Evolutionary conservation across 2,888 invertebrate genomes (phyloP).

Genomic region (Sphaerophoria taeniata): DNA sequence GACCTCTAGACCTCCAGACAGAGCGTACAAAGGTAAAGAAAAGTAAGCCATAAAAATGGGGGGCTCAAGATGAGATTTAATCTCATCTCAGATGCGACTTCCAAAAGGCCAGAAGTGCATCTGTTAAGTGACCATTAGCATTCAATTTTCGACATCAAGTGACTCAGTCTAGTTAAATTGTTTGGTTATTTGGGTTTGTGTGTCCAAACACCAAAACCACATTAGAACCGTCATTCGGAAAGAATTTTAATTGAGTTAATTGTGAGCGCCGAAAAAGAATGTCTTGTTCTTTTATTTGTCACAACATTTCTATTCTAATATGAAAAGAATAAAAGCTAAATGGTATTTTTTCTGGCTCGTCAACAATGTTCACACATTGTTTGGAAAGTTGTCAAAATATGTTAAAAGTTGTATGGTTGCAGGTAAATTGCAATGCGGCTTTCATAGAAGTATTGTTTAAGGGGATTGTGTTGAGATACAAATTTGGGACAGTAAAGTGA

Average conservation of each 20-base stretch:
- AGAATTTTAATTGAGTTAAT: constrained; percentile 35
- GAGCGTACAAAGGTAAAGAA: background rate
- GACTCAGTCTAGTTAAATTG: constrained; percentile 56
- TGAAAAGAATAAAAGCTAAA: constrained; percentile 34
- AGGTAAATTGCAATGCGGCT: background rate
- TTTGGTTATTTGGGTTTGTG: constrained; percentile 6
- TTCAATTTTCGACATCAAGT: constrained; percentile 44
- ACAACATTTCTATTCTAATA: constrained; percentile 37
- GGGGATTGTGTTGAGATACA: background rate
- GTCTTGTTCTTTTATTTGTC: constrained; percentile 10
- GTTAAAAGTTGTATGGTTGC: background rate
- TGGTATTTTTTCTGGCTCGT: constrained; percentile 26
- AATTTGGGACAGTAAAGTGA: background rate
- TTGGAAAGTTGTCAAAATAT: constrained; percentile 8
- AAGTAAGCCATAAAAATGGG: constrained; percentile 43
- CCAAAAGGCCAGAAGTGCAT: constrained; percentile 32
- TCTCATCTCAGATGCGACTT: constrained; percentile 61
- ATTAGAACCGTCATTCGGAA: constrained; percentile 49
- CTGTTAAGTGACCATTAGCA: constrained; percentile 40
- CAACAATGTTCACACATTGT: background rate
- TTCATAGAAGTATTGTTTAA: background rate
- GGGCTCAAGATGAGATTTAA: constrained; percentile 20
- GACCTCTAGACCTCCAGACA: background rate
- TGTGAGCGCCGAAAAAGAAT: constrained; percentile 16
- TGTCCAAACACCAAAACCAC: constrained; percentile 60